Percentiles rank a stretch among this genome's conserved stretches.
Evolutionary conservation across 2,888 invertebrate species (phyloP).

Genomic region (Bruchidius siliquastri): DNA sequence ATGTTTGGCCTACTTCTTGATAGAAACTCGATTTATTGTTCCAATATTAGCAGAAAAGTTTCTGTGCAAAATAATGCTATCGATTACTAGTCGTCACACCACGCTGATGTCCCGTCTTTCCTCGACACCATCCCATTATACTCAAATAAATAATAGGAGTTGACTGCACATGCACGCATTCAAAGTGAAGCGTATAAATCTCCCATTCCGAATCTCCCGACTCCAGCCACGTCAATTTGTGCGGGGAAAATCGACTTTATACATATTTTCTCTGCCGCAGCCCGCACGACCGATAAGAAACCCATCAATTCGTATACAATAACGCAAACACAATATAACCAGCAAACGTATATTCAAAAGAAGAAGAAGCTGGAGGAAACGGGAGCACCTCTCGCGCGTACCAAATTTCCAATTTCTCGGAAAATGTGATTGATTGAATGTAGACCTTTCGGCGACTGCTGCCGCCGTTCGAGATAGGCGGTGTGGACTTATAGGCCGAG

Average conservation of each 20-base stretch:
- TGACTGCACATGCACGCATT: neutral
- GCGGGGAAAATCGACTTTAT: neutral
- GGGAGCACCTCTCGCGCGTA: constrained; percentile 20
- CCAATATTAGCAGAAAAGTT: too few species aligned
- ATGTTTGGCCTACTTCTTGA: too few species aligned
- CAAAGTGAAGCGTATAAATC: neutral
- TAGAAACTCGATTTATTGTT: too few species aligned
- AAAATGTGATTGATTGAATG: constrained; percentile 42
- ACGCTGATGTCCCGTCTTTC: neutral
- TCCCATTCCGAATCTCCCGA: neutral
- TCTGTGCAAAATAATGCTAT: neutral
- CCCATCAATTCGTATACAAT: neutral
- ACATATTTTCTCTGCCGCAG: neutral
- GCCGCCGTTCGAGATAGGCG: constrained; percentile 26
- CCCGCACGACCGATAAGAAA: neutral
- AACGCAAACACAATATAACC: neutral
- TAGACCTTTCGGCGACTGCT: constrained; percentile 25
- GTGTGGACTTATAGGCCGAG: constrained; percentile 27
- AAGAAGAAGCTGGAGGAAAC: neutral
- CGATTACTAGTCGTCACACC: neutral
- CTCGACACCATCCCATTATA: neutral
- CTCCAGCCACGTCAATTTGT: neutral
- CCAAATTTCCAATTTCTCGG: constrained; percentile 42
- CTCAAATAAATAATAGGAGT: neutral
- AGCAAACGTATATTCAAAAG: neutral